A percentile compares a stretch with the other conserved stretches of the same genome.
These are phyloP conservation scores for Siniperca knerii DNA, from an alignment of 2,113 vertebrate species.

Conservation along the genomic window DNA sequence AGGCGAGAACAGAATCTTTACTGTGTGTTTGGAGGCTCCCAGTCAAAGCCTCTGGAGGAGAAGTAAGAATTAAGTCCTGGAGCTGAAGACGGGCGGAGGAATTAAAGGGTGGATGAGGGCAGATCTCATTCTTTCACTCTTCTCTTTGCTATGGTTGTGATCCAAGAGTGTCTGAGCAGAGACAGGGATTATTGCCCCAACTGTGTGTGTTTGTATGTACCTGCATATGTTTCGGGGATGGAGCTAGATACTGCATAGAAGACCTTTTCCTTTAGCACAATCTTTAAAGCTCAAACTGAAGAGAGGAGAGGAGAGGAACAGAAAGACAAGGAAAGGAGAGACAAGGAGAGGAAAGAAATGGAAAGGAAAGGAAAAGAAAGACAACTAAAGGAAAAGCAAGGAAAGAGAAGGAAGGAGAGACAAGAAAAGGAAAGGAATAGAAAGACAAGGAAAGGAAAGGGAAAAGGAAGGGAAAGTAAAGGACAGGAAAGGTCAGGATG, in stretches of 20 bases:
- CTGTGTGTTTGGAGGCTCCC: slow-evolving; percentile 64
- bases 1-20: slow-evolving; percentile 69
- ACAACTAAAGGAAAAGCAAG: not conserved
- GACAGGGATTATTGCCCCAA: slow-evolving; percentile 68
- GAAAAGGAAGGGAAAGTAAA: not conserved
- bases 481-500: not conserved
- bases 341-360: not conserved
- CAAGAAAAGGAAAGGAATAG: not conserved
- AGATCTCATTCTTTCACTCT: slow-evolving; percentile 64
- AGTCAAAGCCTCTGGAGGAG: slow-evolving; percentile 64
- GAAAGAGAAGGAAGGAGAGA: not conserved
- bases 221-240: slow-evolving; percentile 53
- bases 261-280: slow-evolving; percentile 20
- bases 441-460: not conserved
- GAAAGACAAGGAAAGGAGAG: not conserved
- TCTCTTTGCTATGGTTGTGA: slow-evolving; percentile 60
- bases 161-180: slow-evolving; percentile 64
- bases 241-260: slow-evolving; percentile 36
- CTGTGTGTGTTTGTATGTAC: slow-evolving; percentile 48
- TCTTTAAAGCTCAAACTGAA: slow-evolving; percentile 23
- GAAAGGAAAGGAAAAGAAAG: not conserved
- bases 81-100: slow-evolving; percentile 65
- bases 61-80: slow-evolving; percentile 63
- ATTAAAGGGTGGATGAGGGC: slow-evolving; percentile 73
- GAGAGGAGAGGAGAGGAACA: not conserved